Evolutionary conservation across 2,797 vertebrate species (phyloP).

Genomic region (Lacerta viridis): DNA sequence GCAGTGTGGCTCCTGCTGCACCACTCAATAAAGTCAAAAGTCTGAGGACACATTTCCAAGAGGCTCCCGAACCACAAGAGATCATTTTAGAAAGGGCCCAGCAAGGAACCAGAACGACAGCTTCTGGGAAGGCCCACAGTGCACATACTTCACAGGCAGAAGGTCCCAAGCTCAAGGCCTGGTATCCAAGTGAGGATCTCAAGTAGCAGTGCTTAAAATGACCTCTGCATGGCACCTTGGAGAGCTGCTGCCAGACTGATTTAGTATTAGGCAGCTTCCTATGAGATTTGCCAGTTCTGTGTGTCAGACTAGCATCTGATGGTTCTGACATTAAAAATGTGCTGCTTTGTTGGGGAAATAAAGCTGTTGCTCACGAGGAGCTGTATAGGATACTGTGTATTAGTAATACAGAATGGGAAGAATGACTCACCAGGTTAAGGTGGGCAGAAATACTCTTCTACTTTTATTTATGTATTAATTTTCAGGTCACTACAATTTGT

Average conservation of each 20-base stretch:
- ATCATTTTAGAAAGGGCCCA: not conserved
- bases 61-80: not conserved
- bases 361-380: not conserved
- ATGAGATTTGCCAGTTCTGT: conserved; percentile 13
- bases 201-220: conserved; percentile 5
- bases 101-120: not conserved
- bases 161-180: not conserved
- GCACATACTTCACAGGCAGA: not conserved
- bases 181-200: not conserved
- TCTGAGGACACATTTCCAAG: not conserved
- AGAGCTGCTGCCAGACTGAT: not conserved
- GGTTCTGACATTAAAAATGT: conserved; percentile 19
- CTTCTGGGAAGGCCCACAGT: not conserved
- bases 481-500: not conserved
- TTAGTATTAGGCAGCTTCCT: conserved; percentile 4
- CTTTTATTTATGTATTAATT: not conserved
- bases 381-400: not conserved
- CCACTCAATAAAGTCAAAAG: not conserved
- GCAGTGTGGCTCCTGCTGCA: not conserved
- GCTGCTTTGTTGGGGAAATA: not conserved
- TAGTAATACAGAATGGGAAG: not conserved
- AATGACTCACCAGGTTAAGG: not conserved
- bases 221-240: conserved; percentile 13
- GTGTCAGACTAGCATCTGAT: conserved; percentile 1
- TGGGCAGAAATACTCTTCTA: not conserved